Conservation (phyloP, 2,888 invertebrate genomes). For the Tridacna crocea region DNA sequence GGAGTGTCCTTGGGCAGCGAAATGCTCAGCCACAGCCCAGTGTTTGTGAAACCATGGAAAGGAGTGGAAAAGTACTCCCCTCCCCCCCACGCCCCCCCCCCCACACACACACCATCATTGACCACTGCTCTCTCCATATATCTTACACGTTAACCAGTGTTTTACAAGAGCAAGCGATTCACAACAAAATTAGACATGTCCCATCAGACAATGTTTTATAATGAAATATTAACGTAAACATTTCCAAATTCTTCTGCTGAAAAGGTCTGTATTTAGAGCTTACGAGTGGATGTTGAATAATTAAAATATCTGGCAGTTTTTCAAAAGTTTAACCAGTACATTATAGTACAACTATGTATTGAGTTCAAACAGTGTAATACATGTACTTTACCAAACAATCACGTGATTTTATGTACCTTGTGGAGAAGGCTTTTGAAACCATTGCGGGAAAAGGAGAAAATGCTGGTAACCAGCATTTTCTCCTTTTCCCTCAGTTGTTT, state of each 20-base stretch:
- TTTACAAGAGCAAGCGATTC: background rate
- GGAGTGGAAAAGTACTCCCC: background rate
- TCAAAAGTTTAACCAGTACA: constrained; percentile 8
- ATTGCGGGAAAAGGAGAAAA: background rate
- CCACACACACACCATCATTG: background rate
- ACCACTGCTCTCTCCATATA: background rate
- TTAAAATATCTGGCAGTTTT: no score
- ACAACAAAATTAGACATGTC: background rate
- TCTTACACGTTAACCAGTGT: background rate
- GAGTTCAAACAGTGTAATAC: no score
- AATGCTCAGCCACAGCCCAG: no score
- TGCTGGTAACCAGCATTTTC: background rate
- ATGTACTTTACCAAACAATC: no score
- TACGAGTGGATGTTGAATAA: no score
- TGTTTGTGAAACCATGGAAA: no score
- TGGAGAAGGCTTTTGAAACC: background rate
- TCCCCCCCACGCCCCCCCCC: background rate
- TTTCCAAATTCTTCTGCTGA: no score
- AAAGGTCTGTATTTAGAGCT: no score
- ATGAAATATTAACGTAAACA: no score
- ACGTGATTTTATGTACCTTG: no score
- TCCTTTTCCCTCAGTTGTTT: background rate
- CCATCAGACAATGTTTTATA: background rate
- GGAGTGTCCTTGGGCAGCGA: no score
- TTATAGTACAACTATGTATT: constrained; percentile 10